Percentiles rank a stretch among this genome's conserved stretches.
phyloP scores from a whole-genome alignment of 2,797 vertebrate genomes.

The Poeciliopsis infans region DNA sequence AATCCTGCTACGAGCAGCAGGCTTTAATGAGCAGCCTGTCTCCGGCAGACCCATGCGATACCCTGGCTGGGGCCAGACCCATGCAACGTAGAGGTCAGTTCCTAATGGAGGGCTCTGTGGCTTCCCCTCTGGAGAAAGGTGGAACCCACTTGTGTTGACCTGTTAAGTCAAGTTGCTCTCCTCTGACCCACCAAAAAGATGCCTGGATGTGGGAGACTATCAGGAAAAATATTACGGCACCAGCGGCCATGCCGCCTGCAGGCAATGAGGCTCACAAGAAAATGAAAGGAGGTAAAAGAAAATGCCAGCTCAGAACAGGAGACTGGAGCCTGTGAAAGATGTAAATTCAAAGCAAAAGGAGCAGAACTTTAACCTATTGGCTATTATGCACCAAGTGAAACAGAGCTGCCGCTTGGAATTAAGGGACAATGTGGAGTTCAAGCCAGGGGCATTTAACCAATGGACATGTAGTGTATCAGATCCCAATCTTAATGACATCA shows the following conservation, averaged over 20 bases:
- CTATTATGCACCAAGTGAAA: conserved; percentile 79
- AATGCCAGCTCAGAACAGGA: conserved; percentile 66
- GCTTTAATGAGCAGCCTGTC: conserved; percentile 82
- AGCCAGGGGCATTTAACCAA: conserved; percentile 78
- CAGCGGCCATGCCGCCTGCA: conserved; percentile 68
- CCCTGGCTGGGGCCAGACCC: conserved; percentile 73
- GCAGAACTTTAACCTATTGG: conserved; percentile 80
- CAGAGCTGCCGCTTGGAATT: conserved; percentile 80
- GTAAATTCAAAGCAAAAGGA: conserved; percentile 82
- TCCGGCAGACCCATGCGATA: conserved; percentile 78
- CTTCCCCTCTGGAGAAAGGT: conserved; percentile 79
- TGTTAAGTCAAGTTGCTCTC: conserved; percentile 84
- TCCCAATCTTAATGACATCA: conserved; percentile 81
- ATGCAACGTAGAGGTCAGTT: conserved; percentile 75
- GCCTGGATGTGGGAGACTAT: conserved; percentile 72
- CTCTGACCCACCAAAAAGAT: conserved; percentile 79
- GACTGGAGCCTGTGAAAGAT: conserved; percentile 71
- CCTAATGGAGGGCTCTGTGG: conserved; percentile 80
- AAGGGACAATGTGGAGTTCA: conserved; percentile 75
- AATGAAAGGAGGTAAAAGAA: conserved; percentile 59
- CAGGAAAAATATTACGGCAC: conserved; percentile 54
- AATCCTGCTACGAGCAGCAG: conserved; percentile 78
- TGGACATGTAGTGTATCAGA: conserved; percentile 79
- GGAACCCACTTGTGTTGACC: conserved; percentile 81
- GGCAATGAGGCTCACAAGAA: conserved; percentile 46